Evolutionary conservation across 2,888 invertebrate genomes (phyloP), one percentile per base, ranked within the genome.

Genomic region (Ellobium chinense): DNA sequence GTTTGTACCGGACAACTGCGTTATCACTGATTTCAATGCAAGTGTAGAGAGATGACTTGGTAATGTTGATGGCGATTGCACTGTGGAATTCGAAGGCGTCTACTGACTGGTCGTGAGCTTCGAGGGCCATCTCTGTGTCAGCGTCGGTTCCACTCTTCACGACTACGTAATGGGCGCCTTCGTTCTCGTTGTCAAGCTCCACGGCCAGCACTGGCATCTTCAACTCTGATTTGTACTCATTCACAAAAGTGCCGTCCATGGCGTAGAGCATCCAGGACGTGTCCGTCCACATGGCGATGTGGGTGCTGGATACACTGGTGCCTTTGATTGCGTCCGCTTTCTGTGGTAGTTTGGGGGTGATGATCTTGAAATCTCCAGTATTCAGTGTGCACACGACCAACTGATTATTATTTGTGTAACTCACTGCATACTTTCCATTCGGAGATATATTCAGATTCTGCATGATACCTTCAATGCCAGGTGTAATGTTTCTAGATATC

Each of bases 331-430:
- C 88, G 12, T 87, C 87, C 14, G 84, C 79, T 66, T 86, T 86
- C 83, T 96, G 96, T 18, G 95, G 94, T 27, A 98, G 94, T 0
- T 97, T 97, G 91, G 97, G 97, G 63, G 97, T 96, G 76, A 98
- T 95, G 0, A 96, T 95, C 18, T 96, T 95, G 89, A 96, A 97
- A 93, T 99, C 99, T 90, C 98, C 98, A 2, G 98, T 98, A 80
- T 98, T 94, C 94, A 98, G 97, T 90, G 98, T 98, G 29, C 98
- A 94, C 2, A 99, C 94, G 85, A 98, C 96, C 0, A 97, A 96
- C 93, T 98, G 98, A 93, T 98, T 97, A 92, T 98, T 98, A 91
- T 98, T 99, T 9, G 99, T 99, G 89, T 96, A 97, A 0, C 98
- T 97, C 5, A 98, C 97, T 0, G 98, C 98, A 95, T 97, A 98